A percentile compares a stretch with the other conserved stretches of the same genome.
Conservation (phyloP, 1,140 invertebrate species). For the Drosophila athabasca region DNA sequence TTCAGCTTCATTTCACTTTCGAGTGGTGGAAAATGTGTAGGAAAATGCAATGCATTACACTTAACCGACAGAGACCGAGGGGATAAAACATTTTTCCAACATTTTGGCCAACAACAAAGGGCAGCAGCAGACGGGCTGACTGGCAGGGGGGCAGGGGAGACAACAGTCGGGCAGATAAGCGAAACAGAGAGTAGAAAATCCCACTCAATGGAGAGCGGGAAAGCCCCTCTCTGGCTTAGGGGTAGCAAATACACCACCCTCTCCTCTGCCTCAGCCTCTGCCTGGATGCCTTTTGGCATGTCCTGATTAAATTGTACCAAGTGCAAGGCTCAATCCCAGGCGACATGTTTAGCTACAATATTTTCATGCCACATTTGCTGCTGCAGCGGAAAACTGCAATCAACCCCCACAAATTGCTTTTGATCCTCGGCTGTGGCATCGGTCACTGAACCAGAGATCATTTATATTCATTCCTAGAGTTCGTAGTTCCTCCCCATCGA, state of each 20-base stretch:
- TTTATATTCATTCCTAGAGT: slow-evolving; percentile 53
- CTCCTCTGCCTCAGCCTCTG: neutral
- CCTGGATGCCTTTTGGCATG: slow-evolving; percentile 31
- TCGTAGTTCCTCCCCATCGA: slow-evolving; percentile 2
- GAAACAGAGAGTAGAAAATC: slow-evolving; percentile 11
- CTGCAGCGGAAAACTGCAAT: neutral
- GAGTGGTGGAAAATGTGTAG: slow-evolving; percentile 51
- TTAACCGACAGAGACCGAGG: slow-evolving; percentile 19
- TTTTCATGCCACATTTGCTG: slow-evolving; percentile 47
- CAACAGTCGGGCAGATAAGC: slow-evolving; percentile 14
- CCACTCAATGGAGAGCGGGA: no score
- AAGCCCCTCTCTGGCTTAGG: slow-evolving; percentile 30
- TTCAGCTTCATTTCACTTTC: slow-evolving; percentile 83
- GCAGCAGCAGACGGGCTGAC: neutral
- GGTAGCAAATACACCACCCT: slow-evolving; percentile 18
- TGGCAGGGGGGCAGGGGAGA: neutral
- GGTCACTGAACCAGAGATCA: slow-evolving; percentile 58
- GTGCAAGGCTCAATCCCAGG: slow-evolving; percentile 36
- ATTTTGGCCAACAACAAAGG: slow-evolving; percentile 76
- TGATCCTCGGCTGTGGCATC: slow-evolving; percentile 24
- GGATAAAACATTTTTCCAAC: slow-evolving; percentile 72
- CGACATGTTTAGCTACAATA: slow-evolving; percentile 39
- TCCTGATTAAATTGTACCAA: slow-evolving; percentile 72
- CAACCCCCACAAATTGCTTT: slow-evolving; percentile 41
- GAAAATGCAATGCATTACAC: slow-evolving; percentile 56